phyloP scores from a whole-genome alignment of 92 coral and sea anemone genomes.

The Epizoanthus stellaris region DNA sequence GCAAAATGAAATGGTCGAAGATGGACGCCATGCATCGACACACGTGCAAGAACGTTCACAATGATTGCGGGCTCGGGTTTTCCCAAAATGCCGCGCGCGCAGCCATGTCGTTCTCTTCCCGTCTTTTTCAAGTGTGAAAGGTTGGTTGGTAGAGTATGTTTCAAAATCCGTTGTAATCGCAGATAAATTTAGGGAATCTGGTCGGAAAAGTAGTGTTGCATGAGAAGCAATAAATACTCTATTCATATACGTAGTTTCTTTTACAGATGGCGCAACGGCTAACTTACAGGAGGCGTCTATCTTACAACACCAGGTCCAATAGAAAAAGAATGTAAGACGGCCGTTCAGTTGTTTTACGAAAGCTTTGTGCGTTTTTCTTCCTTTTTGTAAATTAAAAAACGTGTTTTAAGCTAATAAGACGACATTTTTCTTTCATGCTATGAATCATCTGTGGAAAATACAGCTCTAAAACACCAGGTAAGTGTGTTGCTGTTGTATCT shows the following conservation, averaged over 20 bases:
- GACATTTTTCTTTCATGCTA: constrained; percentile 32
- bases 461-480: constrained; percentile 99
- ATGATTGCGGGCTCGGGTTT: constrained; percentile 68
- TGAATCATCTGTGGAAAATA: constrained; percentile 15
- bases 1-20: background rate
- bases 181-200: constrained; percentile 24
- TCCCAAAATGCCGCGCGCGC: constrained; percentile 86
- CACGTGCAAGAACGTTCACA: constrained; percentile 64
- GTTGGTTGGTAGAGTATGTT: constrained; percentile 1
- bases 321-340: constrained; percentile 90
- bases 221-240: constrained; percentile 23
- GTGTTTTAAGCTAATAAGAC: constrained; percentile 22
- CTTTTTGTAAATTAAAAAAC: background rate
- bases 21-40: background rate
- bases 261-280: constrained; percentile 97
- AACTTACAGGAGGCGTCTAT: constrained; percentile 95
- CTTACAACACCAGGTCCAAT: constrained; percentile 97
- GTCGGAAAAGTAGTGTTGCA: background rate
- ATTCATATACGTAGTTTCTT: constrained; percentile 36
- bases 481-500: constrained; percentile 22
- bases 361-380: background rate
- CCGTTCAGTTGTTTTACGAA: background rate
- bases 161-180: constrained; percentile 74
- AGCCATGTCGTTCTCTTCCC: constrained; percentile 74
- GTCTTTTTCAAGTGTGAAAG: constrained; percentile 61